Conservation (phyloP, 2,888 invertebrate genomes). For the Therioaphis trifolii region DNA sequence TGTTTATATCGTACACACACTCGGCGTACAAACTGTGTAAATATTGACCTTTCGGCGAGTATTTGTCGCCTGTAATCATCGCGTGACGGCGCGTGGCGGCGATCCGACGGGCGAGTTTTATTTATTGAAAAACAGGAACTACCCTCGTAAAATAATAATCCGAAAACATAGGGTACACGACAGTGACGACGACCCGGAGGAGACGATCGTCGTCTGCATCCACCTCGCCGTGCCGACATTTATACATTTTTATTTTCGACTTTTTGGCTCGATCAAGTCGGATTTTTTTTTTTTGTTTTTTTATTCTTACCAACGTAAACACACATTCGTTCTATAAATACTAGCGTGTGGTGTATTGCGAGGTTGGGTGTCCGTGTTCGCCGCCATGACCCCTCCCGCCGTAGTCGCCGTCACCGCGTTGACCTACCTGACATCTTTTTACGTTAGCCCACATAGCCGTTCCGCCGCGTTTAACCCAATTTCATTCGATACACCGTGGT, state of each 20-base stretch:
- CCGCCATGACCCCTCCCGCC: neutral
- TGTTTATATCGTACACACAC: no score
- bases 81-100: neutral
- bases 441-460: neutral
- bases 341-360: neutral
- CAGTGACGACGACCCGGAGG: no score
- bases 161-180: no score
- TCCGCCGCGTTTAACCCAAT: neutral
- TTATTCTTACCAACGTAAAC: constrained; percentile 3
- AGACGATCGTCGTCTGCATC: no score
- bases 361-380: neutral
- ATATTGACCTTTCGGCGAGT: constrained; percentile 2
- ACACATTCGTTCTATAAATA: constrained; percentile 31
- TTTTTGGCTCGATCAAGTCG: no score
- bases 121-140: no score
- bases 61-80: neutral
- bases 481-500: no score
- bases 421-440: constrained; percentile 47
- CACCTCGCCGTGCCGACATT: no score
- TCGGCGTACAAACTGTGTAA: no score
- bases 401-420: neutral
- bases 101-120: no score
- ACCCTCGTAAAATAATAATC: no score
- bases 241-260: no score
- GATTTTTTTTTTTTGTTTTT: neutral